Evolutionary conservation across 2,797 vertebrate species (phyloP).

Genomic region (Alca torda): DNA sequence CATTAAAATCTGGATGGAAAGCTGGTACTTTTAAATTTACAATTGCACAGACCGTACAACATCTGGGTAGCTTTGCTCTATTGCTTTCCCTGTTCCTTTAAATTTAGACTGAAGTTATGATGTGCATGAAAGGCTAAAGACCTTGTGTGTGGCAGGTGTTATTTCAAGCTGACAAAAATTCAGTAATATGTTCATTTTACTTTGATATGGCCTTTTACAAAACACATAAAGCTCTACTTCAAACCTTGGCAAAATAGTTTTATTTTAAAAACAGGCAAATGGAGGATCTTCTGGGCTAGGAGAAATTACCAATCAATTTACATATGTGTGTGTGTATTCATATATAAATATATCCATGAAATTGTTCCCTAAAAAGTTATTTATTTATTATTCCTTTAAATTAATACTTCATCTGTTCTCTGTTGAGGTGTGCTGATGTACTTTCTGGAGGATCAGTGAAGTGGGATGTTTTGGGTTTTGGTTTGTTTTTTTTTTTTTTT

Average conservation of each 20-base stretch:
- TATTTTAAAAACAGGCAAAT: background rate
- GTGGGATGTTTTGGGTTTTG: too few relatives aligned
- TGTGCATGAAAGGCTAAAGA: conserved; percentile 83
- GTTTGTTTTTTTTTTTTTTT: background rate
- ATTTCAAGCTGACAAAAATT: conserved; percentile 75
- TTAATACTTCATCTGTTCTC: background rate
- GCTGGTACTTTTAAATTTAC: conserved; percentile 81
- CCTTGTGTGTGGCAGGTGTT: conserved; percentile 79
- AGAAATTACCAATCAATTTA: background rate
- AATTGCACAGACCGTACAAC: conserved; percentile 85
- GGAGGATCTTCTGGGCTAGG: background rate
- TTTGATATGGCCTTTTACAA: conserved; percentile 55
- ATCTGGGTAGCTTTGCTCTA: conserved; percentile 88
- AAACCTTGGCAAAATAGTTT: background rate
- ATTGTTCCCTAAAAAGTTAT: background rate
- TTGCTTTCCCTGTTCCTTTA: conserved; percentile 86
- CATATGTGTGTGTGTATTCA: background rate
- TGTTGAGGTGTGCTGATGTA: background rate
- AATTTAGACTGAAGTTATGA: conserved; percentile 87
- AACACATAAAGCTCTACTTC: background rate
- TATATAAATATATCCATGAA: background rate
- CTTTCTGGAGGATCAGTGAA: background rate
- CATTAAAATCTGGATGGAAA: conserved; percentile 78
- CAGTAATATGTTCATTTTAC: conserved; percentile 69
- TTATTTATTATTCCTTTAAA: background rate